Percentiles rank a stretch among this genome's conserved stretches.
phyloP scores from a whole-genome alignment of 1,140 invertebrate genomes.

The Cydia amplana region DNA sequence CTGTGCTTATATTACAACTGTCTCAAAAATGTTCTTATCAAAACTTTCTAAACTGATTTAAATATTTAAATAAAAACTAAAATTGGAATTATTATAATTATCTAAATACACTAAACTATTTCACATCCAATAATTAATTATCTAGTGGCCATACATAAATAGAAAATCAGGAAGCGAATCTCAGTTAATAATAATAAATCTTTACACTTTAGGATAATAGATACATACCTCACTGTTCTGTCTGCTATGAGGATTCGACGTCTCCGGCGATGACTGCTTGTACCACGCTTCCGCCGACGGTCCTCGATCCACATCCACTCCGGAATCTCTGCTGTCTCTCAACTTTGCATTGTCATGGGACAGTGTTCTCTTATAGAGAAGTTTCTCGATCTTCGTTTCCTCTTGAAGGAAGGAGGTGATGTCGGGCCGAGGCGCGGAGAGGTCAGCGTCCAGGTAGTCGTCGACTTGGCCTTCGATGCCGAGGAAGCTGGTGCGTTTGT shows the following conservation, averaged over 20 bases:
- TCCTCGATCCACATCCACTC: slow-evolving; percentile 85
- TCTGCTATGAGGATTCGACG: slow-evolving; percentile 85
- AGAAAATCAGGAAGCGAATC: too few species aligned
- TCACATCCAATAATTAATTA: too few species aligned
- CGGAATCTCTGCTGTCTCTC: slow-evolving; percentile 86
- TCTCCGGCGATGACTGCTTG: slow-evolving; percentile 81
- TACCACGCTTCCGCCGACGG: slow-evolving; percentile 81
- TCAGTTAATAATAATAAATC: too few species aligned
- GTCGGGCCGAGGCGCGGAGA: slow-evolving; percentile 87
- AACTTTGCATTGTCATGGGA: slow-evolving; percentile 79
- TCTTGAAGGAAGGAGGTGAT: slow-evolving; percentile 89
- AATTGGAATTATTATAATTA: too few species aligned
- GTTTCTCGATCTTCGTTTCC: slow-evolving; percentile 88
- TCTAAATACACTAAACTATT: too few species aligned
- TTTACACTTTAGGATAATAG: too few species aligned
- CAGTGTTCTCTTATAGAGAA: slow-evolving; percentile 83
- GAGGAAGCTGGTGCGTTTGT: slow-evolving; percentile 91
- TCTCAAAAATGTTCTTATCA: background rate
- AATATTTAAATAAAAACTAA: too few species aligned
- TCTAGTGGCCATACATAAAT: too few species aligned
- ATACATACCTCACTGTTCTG: slow-evolving; percentile 85
- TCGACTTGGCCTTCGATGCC: slow-evolving; percentile 89
- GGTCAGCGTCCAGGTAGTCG: slow-evolving; percentile 83
- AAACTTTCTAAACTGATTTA: too few species aligned
- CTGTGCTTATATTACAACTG: background rate